A percentile compares a stretch with the other conserved stretches of the same genome.
Evolutionary conservation across 2,113 vertebrate species (phyloP).

Genomic region (Variabilichromis moorii): DNA sequence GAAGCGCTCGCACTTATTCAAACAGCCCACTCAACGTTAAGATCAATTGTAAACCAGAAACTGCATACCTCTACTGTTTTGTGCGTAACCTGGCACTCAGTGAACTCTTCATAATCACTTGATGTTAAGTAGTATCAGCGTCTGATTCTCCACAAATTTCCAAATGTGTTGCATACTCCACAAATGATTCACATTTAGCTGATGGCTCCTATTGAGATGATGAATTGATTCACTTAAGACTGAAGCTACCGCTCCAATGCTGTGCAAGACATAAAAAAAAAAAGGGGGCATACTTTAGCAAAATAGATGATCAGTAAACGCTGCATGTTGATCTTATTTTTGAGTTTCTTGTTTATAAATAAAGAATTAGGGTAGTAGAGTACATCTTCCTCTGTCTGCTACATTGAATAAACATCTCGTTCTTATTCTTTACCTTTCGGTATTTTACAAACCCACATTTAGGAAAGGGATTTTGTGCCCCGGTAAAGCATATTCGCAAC

Average conservation of each 20-base stretch:
- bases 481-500: background rate
- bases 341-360: background rate
- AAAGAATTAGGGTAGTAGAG: background rate
- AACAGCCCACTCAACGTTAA: background rate
- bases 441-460: background rate
- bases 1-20: background rate
- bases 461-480: constrained; percentile 7
- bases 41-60: background rate
- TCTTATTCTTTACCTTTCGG: background rate
- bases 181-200: background rate
- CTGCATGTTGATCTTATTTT: background rate
- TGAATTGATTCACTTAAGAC: background rate
- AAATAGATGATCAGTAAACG: background rate
- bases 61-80: background rate
- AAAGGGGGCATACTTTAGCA: background rate
- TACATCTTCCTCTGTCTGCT: background rate
- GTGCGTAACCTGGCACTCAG: background rate
- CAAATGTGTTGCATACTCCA: background rate
- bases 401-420: background rate
- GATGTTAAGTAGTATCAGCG: background rate
- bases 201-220: background rate
- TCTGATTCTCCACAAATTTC: background rate
- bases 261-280: background rate
- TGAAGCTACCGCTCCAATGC: background rate
- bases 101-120: background rate